These are phyloP conservation scores for Diploscapter pachys DNA, from an alignment of 1,140 invertebrate species.

Conservation along the genomic window DNA sequence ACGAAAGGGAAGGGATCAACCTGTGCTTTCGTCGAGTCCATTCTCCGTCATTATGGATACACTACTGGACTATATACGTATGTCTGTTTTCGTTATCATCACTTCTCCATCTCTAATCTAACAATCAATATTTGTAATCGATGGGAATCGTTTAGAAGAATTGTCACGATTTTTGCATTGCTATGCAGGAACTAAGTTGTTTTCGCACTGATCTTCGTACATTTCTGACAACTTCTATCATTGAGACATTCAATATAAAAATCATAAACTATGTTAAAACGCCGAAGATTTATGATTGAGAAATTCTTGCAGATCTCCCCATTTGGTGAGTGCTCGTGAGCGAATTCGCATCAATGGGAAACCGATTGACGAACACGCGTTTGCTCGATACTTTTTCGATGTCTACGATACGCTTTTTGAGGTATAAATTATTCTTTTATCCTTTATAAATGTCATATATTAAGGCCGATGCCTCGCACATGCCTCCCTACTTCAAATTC, in stretches of 20 bases:
- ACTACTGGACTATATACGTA: slow-evolving; percentile 83
- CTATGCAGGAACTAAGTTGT: too few species aligned
- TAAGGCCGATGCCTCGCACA: slow-evolving; percentile 52
- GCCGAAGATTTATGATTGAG: slow-evolving; percentile 3
- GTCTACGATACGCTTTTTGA: slow-evolving; percentile 70
- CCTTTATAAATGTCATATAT: background rate
- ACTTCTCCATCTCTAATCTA: slow-evolving; percentile 3
- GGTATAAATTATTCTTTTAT: slow-evolving; percentile 24
- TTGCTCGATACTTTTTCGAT: slow-evolving; percentile 78
- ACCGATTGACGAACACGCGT: slow-evolving; percentile 72
- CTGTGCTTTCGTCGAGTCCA: slow-evolving; percentile 84
- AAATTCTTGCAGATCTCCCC: slow-evolving; percentile 76
- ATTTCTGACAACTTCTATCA: background rate
- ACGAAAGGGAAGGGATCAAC: slow-evolving; percentile 92
- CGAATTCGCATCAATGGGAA: slow-evolving; percentile 82
- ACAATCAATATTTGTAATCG: too few species aligned
- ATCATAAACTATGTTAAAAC: background rate
- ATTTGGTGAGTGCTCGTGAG: slow-evolving; percentile 85
- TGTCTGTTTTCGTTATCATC: slow-evolving; percentile 19
- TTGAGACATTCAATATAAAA: background rate
- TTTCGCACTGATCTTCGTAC: background rate
- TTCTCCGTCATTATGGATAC: slow-evolving; percentile 78
- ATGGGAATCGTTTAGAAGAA: too few species aligned
- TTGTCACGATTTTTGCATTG: too few species aligned
- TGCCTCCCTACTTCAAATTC: slow-evolving; percentile 92